Evolutionary conservation across 1,140 invertebrate species (phyloP).

Genomic region (Latrodectus geometricus): DNA sequence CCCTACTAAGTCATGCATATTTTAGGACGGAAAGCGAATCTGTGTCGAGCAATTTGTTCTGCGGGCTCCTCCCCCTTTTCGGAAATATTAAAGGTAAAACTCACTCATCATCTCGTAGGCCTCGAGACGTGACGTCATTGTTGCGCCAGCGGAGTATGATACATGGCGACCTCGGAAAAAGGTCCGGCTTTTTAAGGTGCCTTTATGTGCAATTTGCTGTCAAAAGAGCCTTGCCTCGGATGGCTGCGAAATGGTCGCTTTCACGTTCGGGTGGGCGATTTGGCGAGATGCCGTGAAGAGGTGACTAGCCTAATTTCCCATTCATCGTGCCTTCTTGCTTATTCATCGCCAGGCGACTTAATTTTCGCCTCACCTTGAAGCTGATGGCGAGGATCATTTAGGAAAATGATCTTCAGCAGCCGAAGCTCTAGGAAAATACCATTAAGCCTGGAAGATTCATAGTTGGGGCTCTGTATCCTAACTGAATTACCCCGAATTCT

Average conservation of each 20-base stretch:
- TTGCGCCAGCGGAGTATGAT: slow-evolving; percentile 10
- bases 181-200: slow-evolving; percentile 17
- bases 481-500: no score
- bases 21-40: slow-evolving; percentile 11
- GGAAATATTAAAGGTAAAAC: slow-evolving; percentile 19
- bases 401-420: neutral
- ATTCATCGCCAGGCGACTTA: neutral
- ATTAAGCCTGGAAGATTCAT: no score
- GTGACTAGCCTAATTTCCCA: slow-evolving; percentile 17
- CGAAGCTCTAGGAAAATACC: no score
- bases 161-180: slow-evolving; percentile 4
- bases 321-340: neutral
- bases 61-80: neutral
- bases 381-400: neutral
- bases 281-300: neutral
- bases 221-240: neutral
- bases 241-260: neutral
- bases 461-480: no score
- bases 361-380: neutral
- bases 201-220: neutral
- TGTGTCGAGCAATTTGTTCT: slow-evolving; percentile 24
- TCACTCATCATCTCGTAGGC: slow-evolving; percentile 3
- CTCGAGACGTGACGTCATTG: slow-evolving; percentile 2
- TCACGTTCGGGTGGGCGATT: neutral
- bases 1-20: slow-evolving; percentile 28